phyloP scores from a whole-genome alignment of 2,113 vertebrate species.

The Oryzias woworae region DNA sequence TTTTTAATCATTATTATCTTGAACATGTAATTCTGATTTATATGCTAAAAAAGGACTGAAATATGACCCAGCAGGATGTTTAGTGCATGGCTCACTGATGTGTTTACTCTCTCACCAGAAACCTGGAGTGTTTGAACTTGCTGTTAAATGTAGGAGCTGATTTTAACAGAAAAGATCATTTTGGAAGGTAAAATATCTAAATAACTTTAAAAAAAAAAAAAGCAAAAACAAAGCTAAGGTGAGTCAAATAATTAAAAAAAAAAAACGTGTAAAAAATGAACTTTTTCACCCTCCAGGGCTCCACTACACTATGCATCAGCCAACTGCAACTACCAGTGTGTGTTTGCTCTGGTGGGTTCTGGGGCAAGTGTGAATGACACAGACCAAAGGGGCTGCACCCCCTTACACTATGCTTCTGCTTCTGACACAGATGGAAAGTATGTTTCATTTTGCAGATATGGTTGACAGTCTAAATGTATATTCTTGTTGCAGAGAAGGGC shows the following conservation, averaged over 20 bases:
- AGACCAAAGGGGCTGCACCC: conserved; percentile 92
- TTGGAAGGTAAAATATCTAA: conserved; percentile 78
- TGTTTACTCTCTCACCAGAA: conserved; percentile 75
- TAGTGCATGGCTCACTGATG: not conserved
- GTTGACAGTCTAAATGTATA: too few relatives aligned
- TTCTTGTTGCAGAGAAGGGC: too few relatives aligned
- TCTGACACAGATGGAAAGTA: conserved; percentile 95
- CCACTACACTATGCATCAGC: conserved; percentile 96
- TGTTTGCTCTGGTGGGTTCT: conserved; percentile 97
- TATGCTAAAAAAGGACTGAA: not conserved
- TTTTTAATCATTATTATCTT: not conserved
- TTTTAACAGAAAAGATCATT: conserved; percentile 95
- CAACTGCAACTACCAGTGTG: conserved; percentile 98
- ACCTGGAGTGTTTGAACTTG: conserved; percentile 97
- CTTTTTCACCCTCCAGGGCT: conserved; percentile 75
- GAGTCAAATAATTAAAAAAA: not conserved
- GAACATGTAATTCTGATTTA: not conserved
- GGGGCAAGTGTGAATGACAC: conserved; percentile 95
- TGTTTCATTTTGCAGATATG: conserved; percentile 48
- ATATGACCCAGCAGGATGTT: not conserved
- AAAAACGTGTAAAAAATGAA: not conserved
- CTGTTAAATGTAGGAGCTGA: conserved; percentile 93
- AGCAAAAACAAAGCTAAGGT: not conserved
- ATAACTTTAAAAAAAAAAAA: too few relatives aligned
- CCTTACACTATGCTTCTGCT: conserved; percentile 94